These are phyloP conservation scores for Indicator maculatus DNA, from an alignment of 2,113 vertebrate species.

Conservation along the genomic window DNA sequence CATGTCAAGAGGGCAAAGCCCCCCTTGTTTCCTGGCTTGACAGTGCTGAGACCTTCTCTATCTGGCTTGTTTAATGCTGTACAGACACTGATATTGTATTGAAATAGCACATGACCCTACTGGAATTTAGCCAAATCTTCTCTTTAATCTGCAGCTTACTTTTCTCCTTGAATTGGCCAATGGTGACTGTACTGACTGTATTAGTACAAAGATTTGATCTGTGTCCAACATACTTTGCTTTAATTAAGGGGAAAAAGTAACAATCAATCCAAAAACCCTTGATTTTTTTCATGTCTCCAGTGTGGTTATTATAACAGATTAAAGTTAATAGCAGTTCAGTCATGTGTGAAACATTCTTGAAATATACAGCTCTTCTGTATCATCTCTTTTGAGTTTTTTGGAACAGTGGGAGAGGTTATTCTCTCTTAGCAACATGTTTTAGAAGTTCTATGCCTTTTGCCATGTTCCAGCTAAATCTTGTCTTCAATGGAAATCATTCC, in stretches of 20 bases:
- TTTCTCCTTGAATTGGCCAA: background rate
- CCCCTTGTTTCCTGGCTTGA: background rate
- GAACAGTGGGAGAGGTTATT: background rate
- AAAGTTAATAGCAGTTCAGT: background rate
- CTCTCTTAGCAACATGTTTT: background rate
- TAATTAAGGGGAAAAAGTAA: background rate
- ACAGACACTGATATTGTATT: background rate
- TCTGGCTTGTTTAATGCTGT: background rate
- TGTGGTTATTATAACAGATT: background rate
- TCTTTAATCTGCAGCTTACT: constrained; percentile 24
- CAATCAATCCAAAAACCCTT: fast-evolving
- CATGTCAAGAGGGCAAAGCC: background rate
- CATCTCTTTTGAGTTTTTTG: background rate
- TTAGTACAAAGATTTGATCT: constrained; percentile 14
- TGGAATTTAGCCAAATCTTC: constrained; percentile 27
- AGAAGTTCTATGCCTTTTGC: background rate
- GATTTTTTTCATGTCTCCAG: background rate
- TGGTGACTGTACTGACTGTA: background rate
- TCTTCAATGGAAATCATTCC: background rate
- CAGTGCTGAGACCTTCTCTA: background rate
- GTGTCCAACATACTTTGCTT: background rate
- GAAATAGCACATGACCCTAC: background rate
- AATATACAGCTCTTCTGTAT: background rate
- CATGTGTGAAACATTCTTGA: background rate
- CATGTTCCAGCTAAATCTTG: background rate